phyloP scores from a whole-genome alignment of 2,888 invertebrate genomes.

The Noctua janthe region DNA sequence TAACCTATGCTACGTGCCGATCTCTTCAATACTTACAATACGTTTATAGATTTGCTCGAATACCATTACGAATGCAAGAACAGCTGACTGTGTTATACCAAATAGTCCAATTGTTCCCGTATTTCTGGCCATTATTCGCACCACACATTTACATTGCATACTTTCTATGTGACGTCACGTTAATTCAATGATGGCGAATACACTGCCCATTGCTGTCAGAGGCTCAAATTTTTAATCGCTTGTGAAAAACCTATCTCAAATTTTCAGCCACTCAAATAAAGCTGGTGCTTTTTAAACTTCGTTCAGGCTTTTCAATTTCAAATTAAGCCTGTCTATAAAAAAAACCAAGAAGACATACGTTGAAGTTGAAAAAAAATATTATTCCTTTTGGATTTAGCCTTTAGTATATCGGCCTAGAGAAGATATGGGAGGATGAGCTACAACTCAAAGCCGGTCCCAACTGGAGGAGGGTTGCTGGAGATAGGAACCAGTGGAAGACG shows the following conservation, averaged over 20 bases:
- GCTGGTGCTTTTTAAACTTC: not conserved
- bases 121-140: slow-evolving; percentile 44
- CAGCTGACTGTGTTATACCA: slow-evolving; percentile 29
- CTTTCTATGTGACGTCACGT: slow-evolving; percentile 38
- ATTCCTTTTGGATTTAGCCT: not conserved
- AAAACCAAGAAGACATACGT: not conserved
- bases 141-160: slow-evolving; percentile 38
- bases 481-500: too few relatives aligned
- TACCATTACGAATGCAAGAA: slow-evolving; percentile 58
- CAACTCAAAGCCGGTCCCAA: too few relatives aligned
- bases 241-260: slow-evolving; percentile 29
- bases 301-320: not conserved
- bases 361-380: not conserved
- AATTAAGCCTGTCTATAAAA: not conserved
- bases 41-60: not conserved
- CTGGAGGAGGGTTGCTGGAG: too few relatives aligned
- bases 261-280: slow-evolving; percentile 22
- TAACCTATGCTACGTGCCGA: not conserved
- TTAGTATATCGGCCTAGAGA: too few relatives aligned
- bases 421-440: too few relatives aligned
- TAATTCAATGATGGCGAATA: slow-evolving; percentile 43
- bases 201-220: slow-evolving; percentile 1
- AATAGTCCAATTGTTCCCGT: slow-evolving; percentile 23
- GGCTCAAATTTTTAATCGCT: slow-evolving; percentile 25
- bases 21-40: not conserved